Evolutionary conservation across 2,113 vertebrate genomes (phyloP), one percentile per base, ranked within the genome.

Genomic region (Meriones unguiculatus): DNA sequence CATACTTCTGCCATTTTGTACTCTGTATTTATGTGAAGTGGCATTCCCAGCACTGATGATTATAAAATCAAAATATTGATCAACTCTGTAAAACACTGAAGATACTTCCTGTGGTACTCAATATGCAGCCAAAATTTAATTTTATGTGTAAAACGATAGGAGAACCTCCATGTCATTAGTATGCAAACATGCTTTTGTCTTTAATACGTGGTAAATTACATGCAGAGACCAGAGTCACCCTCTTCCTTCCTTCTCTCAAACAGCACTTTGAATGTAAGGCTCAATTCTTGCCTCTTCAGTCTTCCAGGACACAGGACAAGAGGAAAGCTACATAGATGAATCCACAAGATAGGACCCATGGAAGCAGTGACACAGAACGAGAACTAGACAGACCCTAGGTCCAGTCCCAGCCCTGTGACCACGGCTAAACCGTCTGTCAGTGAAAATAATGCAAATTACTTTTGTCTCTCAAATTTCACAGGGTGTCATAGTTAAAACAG

Each of bases 41-140:
- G 3, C 65, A 54, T 72, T 87, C 50, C 50, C 65, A 72, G 86
- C 32, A 57, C 3, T 72, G 67, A 57, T 25, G 32, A 87, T 52
- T 70, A 70, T 57, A 72, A 72, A 70, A 72, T 72, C 67, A 54
- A 87, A 87, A 87, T 87, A 70, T 70, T n/a, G 86, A 87, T 86
- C 62, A 87, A 22, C 14, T 28, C 86, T 18, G 50, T 72, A 73
- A 73, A 88, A 72, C 52, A 57, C 2, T 57, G 86, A 88, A 28
- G 69, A 72, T 57, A 38, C 4, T 2, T 73, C 69, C 50, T 28
- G 22, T 25, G 32, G 6, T 70, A 7, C 22, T 52, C 46, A 70
- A 70, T 69, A 54, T 22, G 35, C 64, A 87, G 50, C 86, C 67
- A 38, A 87, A 32, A 72, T 72, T 54, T 57, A 22, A 87, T 38